Evolutionary conservation across 30 jellyfish, hydroid and myxozoan genomes (phyloP).

Genomic region (Turritopsis dohrnii): DNA sequence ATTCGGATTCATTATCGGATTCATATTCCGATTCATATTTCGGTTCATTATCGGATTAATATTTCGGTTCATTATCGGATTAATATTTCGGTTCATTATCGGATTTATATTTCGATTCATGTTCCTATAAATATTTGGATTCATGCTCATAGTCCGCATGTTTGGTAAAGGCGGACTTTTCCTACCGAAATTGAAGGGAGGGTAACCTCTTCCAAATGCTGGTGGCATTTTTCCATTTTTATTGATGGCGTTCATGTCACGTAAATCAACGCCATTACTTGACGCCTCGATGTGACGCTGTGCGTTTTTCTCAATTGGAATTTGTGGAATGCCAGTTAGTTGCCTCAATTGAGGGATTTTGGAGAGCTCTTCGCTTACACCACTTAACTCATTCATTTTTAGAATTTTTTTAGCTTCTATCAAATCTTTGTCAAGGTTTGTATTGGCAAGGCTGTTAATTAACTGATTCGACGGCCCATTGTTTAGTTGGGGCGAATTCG

Average conservation of each 20-base stretch:
- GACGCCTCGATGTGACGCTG: background rate
- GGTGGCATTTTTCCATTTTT: background rate
- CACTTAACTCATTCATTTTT: background rate
- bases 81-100: too few species aligned
- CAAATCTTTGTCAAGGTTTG: background rate
- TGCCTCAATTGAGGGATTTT: background rate
- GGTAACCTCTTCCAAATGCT: background rate
- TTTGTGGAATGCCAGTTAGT: background rate
- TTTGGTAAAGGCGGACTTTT: background rate
- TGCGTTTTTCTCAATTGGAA: background rate
- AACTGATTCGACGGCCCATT: background rate
- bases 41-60: background rate
- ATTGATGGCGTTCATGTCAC: background rate
- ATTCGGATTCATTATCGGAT: background rate
- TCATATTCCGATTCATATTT: background rate
- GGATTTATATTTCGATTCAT: background rate
- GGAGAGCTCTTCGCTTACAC: background rate
- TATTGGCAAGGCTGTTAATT: background rate
- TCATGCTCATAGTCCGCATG: background rate
- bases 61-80: background rate
- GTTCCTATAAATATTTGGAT: background rate
- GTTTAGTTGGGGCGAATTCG: background rate
- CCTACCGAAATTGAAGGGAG: background rate
- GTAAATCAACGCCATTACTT: background rate
- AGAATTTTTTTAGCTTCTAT: background rate